phyloP scores from a whole-genome alignment of 2,797 vertebrate species.

The Saxicola maurus region DNA sequence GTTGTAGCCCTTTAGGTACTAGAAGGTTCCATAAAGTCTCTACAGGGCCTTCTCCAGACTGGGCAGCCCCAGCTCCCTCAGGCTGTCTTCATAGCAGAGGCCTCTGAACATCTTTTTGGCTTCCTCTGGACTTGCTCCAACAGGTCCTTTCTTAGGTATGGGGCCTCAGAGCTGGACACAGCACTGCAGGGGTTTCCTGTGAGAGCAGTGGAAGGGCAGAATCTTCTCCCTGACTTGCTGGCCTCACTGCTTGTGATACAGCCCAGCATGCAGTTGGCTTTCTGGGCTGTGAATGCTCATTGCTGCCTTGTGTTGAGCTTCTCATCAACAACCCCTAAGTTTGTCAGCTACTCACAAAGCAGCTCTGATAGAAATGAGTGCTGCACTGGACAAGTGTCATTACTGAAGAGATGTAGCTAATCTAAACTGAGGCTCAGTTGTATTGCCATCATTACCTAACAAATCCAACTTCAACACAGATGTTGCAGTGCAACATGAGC shows the following conservation, averaged over 20 bases:
- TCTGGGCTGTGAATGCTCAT: not conserved
- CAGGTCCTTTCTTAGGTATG: accelerated
- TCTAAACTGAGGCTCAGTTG: accelerated
- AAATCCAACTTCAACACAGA: not conserved
- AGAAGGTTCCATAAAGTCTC: not conserved
- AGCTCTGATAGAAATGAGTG: not conserved
- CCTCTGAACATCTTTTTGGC: not conserved
- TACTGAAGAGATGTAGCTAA: not conserved
- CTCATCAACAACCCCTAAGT: not conserved
- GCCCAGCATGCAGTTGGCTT: not conserved
- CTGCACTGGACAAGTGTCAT: not conserved
- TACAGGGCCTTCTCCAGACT: not conserved
- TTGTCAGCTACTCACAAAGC: not conserved
- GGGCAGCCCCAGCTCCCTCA: not conserved
- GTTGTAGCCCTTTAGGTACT: not conserved
- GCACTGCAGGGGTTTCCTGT: not conserved
- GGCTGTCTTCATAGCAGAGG: not conserved
- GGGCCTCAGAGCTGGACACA: not conserved
- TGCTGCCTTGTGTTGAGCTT: not conserved
- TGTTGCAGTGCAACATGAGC: not conserved
- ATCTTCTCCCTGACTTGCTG: not conserved
- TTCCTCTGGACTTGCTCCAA: not conserved
- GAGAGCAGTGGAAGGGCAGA: not conserved
- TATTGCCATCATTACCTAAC: not conserved
- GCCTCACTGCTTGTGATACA: not conserved